Evolutionary conservation across 2,113 vertebrate species (phyloP).

Genomic region (Cephalopholis sonnerati): DNA sequence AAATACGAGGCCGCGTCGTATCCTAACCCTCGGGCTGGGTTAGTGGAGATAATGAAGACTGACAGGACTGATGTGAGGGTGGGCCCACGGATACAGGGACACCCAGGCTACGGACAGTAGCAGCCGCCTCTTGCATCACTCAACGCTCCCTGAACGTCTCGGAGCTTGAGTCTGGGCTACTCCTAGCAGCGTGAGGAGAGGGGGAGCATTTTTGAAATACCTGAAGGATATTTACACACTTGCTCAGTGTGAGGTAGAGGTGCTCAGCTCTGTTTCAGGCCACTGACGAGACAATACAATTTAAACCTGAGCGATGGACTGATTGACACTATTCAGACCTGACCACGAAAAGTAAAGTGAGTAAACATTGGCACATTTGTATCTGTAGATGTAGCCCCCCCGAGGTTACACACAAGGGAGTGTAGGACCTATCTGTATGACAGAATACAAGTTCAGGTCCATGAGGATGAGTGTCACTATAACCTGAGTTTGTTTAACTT

Average conservation of each 20-base stretch:
- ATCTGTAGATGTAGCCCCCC: conserved; percentile 9
- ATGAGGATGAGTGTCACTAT: neutral
- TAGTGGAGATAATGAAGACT: conserved; percentile 58
- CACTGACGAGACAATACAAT: conserved; percentile 22
- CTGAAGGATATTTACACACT: conserved; percentile 77
- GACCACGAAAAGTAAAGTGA: conserved; percentile 9
- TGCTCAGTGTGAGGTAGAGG: conserved; percentile 55
- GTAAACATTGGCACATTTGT: conserved; percentile 38
- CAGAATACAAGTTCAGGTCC: conserved; percentile 6
- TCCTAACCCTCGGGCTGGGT: conserved; percentile 35
- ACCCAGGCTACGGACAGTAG: conserved; percentile 33
- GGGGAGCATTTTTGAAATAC: conserved; percentile 65
- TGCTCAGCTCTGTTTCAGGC: conserved; percentile 10
- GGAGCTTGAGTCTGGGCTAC: conserved; percentile 8
- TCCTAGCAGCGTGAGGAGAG: conserved; percentile 20
- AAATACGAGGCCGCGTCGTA: conserved; percentile 39
- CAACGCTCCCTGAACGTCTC: conserved; percentile 39
- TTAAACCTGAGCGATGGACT: conserved; percentile 16
- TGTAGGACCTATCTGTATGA: neutral
- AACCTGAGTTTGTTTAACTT: conserved; percentile 18
- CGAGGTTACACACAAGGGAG: neutral
- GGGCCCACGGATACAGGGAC: conserved; percentile 55
- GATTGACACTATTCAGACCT: conserved; percentile 44
- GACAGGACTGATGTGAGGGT: conserved; percentile 47
- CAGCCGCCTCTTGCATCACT: conserved; percentile 60